Evolutionary conservation across 2,888 invertebrate species (phyloP).

Genomic region (Aelia acuminata): DNA sequence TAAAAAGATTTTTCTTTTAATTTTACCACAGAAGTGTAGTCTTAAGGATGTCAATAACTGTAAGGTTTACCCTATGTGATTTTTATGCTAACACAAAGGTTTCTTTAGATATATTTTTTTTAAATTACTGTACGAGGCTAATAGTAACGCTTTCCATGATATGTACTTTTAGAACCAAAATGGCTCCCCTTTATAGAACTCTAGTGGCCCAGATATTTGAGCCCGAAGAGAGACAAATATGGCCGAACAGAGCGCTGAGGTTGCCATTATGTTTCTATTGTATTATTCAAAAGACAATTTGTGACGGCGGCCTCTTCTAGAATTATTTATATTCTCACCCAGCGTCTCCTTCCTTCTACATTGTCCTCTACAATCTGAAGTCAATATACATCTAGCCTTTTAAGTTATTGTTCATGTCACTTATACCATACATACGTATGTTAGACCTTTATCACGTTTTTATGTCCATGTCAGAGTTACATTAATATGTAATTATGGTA

Average conservation of each 20-base stretch:
- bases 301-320: neutral
- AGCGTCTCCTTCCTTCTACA: neutral
- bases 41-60: too few relatives aligned
- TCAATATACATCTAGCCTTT: neutral
- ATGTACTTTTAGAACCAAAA: neutral
- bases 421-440: too few relatives aligned
- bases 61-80: too few relatives aligned
- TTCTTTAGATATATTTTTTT: too few relatives aligned
- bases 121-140: too few relatives aligned
- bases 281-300: conserved; percentile 48
- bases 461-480: too few relatives aligned
- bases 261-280: neutral
- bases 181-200: neutral
- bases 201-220: neutral
- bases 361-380: neutral
- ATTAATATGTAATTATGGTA: too few relatives aligned
- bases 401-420: too few relatives aligned
- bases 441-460: too few relatives aligned
- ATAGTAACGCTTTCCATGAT: neutral
- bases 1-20: too few relatives aligned
- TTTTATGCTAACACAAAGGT: too few relatives aligned
- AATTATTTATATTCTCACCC: conserved; percentile 32
- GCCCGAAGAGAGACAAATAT: neutral
- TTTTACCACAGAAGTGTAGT: too few relatives aligned
- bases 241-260: neutral